Conservation (phyloP, 2,113 vertebrate species). For the Pipra filicauda region DNA sequence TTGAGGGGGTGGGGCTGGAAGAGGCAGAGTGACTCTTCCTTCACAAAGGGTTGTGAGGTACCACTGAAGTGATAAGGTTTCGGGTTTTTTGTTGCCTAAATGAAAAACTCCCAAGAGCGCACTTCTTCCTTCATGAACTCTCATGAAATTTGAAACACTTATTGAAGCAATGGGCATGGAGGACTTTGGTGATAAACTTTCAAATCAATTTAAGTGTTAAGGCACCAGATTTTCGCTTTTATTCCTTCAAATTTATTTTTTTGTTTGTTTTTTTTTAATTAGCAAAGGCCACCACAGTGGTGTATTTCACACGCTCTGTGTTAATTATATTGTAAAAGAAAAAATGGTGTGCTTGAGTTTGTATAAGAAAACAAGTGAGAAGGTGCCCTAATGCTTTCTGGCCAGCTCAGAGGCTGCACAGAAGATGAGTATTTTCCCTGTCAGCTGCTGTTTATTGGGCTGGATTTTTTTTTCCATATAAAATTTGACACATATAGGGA, state of each 20-base stretch:
- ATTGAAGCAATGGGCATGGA: slow-evolving; percentile 22
- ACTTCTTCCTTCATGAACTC: neutral
- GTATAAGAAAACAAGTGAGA: neutral
- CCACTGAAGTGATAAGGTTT: slow-evolving; percentile 64
- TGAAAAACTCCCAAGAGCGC: slow-evolving; percentile 28
- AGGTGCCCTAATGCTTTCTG: neutral
- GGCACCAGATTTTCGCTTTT: neutral
- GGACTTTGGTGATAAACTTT: slow-evolving; percentile 47
- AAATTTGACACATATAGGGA: neutral
- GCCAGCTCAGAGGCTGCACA: neutral
- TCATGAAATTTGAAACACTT: neutral
- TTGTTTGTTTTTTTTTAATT: neutral
- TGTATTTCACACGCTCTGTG: neutral
- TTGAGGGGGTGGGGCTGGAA: neutral
- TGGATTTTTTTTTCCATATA: neutral
- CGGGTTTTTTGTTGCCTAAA: slow-evolving; percentile 67
- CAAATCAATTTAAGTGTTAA: slow-evolving; percentile 51
- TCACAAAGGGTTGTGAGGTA: slow-evolving; percentile 62
- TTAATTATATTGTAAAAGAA: slow-evolving; percentile 27
- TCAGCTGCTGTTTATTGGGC: neutral
- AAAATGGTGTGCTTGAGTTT: neutral
- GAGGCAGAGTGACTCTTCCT: neutral
- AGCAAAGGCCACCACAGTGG: slow-evolving; percentile 39
- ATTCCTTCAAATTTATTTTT: neutral
- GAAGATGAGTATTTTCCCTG: neutral